Evolutionary conservation across 2,797 vertebrate species (phyloP), one percentile per base, ranked within the genome.

Genomic region (Geotrypetes seraphini): DNA sequence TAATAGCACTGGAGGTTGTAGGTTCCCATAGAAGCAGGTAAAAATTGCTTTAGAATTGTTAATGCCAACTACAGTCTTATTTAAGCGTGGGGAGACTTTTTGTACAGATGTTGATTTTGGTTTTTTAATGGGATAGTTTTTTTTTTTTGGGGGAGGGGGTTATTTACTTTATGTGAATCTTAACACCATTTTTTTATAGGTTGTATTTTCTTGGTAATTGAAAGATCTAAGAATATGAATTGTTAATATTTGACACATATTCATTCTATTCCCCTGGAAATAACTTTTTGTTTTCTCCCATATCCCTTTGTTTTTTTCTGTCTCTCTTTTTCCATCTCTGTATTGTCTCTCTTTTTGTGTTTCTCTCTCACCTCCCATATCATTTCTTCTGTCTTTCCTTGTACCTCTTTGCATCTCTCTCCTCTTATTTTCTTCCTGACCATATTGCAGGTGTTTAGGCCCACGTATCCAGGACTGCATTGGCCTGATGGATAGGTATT

Each of bases 401-500:
- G 7, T 19, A 8, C 8, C 12, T 31, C 20, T 19, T 45, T 46
- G 12, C 49, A 43, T 33, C 39, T 66, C 19, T 15, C 7, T 12
- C 10, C 32, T 4, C 4, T 16, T 19, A 19, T 22, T 13, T 9
- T 21, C n/a, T 34, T n/a, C n/a, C n/a, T n/a, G 64, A 53, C 69
- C 74, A 53, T 6, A 5, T 6, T 13, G 54, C 84, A 98, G 94
- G 85, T 98, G 94, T 73, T 54, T 87, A 59, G 93, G 93, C 64
- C 88, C 91, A 2, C 83, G 79, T 43, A 76, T 96, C 12, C 90
- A 94, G 73, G 94, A 97, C 77, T 97, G 94, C 66, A 77, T 92
- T n/a, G 93, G 93, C 64, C 88, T 96, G 81, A 91, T 92, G 86
- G 94, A 97, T 90, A 96, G 93, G 94, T 96, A 86, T 73, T 68